phyloP scores from a whole-genome alignment of 2,113 vertebrate genomes.

The Nothobranchius furzeri region DNA sequence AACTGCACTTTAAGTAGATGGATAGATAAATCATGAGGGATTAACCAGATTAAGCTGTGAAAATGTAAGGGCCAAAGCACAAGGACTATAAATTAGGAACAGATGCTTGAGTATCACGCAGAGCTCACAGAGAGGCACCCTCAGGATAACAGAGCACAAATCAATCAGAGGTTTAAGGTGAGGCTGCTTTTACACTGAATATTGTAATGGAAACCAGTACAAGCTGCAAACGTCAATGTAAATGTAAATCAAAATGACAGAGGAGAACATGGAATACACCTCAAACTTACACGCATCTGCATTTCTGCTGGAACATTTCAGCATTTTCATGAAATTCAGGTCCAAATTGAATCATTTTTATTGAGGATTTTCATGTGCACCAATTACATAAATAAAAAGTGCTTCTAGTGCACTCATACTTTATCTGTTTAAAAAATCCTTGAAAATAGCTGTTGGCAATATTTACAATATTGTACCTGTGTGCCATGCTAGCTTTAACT shows the following conservation, averaged over 20 bases:
- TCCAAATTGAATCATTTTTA: background rate
- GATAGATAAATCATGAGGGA: conserved; percentile 20
- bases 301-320: background rate
- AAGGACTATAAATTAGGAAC: conserved; percentile 34
- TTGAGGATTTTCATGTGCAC: background rate
- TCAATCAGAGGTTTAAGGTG: conserved; percentile 27
- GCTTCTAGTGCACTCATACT: background rate
- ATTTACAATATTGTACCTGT: background rate
- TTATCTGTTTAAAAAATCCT: background rate
- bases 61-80: conserved; percentile 4
- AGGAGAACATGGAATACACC: background rate
- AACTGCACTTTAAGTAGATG: background rate
- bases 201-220: conserved; percentile 29
- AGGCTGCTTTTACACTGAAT: background rate
- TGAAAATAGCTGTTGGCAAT: background rate
- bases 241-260: conserved; percentile 13
- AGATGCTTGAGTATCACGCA: conserved; percentile 29
- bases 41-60: conserved; percentile 25
- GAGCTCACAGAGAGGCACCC: conserved; percentile 7
- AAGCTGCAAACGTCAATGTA: conserved; percentile 1
- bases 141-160: conserved; percentile 17
- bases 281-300: no score
- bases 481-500: background rate
- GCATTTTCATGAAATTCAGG: background rate
- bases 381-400: background rate